Evolutionary conservation across 2,113 vertebrate species (phyloP), one percentile per base, ranked within the genome.

Genomic region (Calypte anna): DNA sequence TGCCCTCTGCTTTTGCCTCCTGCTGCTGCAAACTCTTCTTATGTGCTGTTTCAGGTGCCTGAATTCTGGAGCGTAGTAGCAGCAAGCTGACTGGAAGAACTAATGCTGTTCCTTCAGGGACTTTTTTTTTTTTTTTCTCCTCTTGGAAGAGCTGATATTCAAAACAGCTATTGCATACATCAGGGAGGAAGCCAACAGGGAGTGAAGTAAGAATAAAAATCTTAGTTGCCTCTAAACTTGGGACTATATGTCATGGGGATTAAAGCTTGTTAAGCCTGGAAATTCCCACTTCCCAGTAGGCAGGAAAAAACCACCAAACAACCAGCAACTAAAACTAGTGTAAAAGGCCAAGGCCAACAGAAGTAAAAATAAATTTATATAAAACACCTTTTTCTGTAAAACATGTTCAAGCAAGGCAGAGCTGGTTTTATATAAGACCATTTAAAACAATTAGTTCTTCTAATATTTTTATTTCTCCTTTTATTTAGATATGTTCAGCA

Each of bases 381-480:
- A 13, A 40, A 40, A 40, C 40, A 40, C 21, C 24, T 40, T 14
- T 31, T 86, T 85, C 73, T 81, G 44, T 68, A 95, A 88, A 92
- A 86, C 31, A 9, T 64, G 63, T 58, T 86, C 27, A 62, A 88
- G 54, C 74, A 89, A 80, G 70, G 70, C 54, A 79, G 75, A 94
- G 38, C 61, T 84, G 55, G 21, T 82, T 96, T 96, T 93, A 24
- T 51, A 19, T 77, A 68, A 94, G 80, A 57, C 53, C 58, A 43
- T 90, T 83, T 91, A 38, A 90, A 95, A 91, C 86, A 55, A 94
- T 51, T 62, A 54, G 30, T 88, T 89, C 19, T 75, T 87, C 88
- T 88, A 94, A 94, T 96, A 96, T 93, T 95, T 95, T 76, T 80
- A 82, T 93, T 96, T 96, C 82, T 94, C 36, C 79, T 95, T 94